A percentile compares a stretch with the other conserved stretches of the same genome.
Conservation (phyloP, 2,797 vertebrate genomes). For the Hipposideros larvatus region DNA sequence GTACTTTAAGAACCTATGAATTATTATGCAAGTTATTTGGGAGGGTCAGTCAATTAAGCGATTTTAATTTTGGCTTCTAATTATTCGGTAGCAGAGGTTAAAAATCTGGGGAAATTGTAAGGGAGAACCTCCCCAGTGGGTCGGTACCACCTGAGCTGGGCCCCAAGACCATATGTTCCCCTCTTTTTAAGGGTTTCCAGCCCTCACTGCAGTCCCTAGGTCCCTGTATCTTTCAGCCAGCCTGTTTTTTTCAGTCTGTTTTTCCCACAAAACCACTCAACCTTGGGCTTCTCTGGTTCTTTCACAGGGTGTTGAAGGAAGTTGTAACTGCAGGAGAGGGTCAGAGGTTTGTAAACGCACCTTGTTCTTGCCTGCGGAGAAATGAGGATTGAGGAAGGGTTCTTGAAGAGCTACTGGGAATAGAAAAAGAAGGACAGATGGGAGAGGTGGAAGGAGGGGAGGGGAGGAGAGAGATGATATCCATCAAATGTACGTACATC, state of each 20-base stretch:
- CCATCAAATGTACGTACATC: not conserved
- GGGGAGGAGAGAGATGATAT: not conserved
- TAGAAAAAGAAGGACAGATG: not conserved
- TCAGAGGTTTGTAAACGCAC: not conserved
- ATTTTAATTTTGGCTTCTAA: slow-evolving; percentile 48
- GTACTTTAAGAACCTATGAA: not conserved
- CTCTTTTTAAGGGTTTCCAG: not conserved
- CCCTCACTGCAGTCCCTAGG: not conserved
- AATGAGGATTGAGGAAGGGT: not conserved
- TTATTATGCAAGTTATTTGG: not conserved
- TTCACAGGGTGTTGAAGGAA: not conserved
- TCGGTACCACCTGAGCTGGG: not conserved
- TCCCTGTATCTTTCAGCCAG: not conserved
- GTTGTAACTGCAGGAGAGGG: not conserved
- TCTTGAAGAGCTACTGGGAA: not conserved
- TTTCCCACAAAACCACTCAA: not conserved
- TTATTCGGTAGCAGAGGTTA: not conserved
- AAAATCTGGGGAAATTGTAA: not conserved
- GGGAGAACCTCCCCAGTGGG: not conserved
- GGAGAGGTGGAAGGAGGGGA: not conserved
- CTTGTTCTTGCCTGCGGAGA: not conserved
- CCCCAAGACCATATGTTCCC: not conserved
- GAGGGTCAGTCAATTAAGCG: not conserved
- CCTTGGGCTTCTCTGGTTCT: not conserved
- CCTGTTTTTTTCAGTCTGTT: not conserved